Base-by-base conservation (phyloP, 2,113 vertebrate genomes). In the Aptenodytes forsteri region DNA sequence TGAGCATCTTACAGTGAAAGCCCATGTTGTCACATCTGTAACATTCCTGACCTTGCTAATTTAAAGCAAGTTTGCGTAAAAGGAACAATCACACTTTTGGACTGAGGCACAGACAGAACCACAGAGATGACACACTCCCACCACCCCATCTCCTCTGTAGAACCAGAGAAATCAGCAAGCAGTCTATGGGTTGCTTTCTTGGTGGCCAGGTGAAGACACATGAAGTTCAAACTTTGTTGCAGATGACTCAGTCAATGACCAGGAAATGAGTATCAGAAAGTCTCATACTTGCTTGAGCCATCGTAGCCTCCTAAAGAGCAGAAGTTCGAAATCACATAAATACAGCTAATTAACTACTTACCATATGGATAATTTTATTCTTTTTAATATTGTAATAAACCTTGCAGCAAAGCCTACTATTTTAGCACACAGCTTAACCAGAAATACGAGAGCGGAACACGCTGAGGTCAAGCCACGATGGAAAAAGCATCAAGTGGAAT, bases 401-500 rank as follows among this genome's bases (percentile, higher is more conserved):
- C 52, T 70, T 30, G 18, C 83, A 75, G 81, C 38, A 86, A 93
- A 91, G 32, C 19, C 29, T 30, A 82, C 65, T 59, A 65, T 16
- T 87, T 70, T 54, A 66, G 84, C 32, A 76, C 18, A 32, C 52
- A 78, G 50, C 32, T 85, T 47, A 93, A 87, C 16, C 44, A 82
- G 42, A 90, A 82, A 58, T 1, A 18, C 0, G 3, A 67, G 32
- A 71, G 27, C 0, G 2, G 69, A 91, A 73, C 26, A 71, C 0
- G 8, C 52, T 67, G 55, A 15, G 75, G 44, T 49, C 38, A 78
- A 89, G 40, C 13, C 76, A 65, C 1, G 0, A 58, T 6, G 16
- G 66, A 77, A 89, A 87, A 93, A 70, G 29, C 40, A 83, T 30
- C 10, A 76, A 55, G 21, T 12, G n/a, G 46, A 91, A 91, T 77